These are phyloP conservation scores for Aspidapion aeneum DNA, from an alignment of 2,888 invertebrate genomes.

Conservation along the genomic window DNA sequence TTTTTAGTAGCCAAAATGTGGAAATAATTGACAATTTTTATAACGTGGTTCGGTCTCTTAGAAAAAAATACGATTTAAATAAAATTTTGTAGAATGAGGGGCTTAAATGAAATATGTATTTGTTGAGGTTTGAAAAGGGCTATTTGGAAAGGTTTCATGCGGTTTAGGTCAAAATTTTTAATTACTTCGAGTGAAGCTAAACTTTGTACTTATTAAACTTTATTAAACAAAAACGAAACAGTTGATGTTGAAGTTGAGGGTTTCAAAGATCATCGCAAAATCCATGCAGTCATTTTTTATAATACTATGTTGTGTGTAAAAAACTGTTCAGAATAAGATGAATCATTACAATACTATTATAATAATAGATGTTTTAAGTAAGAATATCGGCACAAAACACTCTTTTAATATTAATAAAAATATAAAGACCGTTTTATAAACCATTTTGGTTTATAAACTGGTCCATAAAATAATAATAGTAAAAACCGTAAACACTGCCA, in stretches of 20 bases:
- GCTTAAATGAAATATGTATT: too few species aligned
- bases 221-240: background rate
- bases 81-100: too few species aligned
- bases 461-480: background rate
- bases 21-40: too few species aligned
- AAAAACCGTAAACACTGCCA: conserved; percentile 43
- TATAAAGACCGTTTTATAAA: background rate
- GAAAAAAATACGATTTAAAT: too few species aligned
- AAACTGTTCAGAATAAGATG: background rate
- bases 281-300: background rate
- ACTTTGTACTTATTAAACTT: background rate
- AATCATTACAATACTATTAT: background rate
- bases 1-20: too few species aligned
- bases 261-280: background rate
- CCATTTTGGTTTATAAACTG: background rate
- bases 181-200: too few species aligned
- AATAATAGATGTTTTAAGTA: background rate
- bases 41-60: too few species aligned
- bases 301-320: background rate
- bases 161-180: too few species aligned
- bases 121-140: too few species aligned
- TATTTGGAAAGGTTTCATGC: too few species aligned
- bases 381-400: background rate
- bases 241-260: background rate
- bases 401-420: background rate